phyloP scores from a whole-genome alignment of 2,888 invertebrate genomes.

The Diabrotica balteata region DNA sequence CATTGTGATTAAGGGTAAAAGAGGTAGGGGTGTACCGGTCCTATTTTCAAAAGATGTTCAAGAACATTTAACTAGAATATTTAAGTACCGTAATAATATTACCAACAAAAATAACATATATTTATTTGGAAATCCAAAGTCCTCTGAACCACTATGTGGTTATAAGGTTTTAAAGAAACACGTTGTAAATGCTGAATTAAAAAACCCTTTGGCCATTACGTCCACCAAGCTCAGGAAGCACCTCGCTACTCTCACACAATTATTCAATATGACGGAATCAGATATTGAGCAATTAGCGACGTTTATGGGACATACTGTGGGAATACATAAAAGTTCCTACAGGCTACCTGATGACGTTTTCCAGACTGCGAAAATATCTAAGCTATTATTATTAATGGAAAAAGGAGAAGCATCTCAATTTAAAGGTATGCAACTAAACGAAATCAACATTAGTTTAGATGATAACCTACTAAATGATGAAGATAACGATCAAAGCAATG shows the following conservation, averaged over 20 bases:
- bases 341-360: slow-evolving; percentile 22
- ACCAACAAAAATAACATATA: slow-evolving; percentile 28
- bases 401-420: too few species aligned
- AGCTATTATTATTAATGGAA: too few species aligned
- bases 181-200: slow-evolving; percentile 34
- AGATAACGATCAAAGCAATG: too few species aligned
- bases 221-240: slow-evolving; percentile 41
- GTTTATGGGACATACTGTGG: slow-evolving; percentile 42
- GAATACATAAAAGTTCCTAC: slow-evolving; percentile 36
- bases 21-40: slow-evolving; percentile 29
- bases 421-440: too few species aligned
- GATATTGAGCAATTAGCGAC: slow-evolving; percentile 41
- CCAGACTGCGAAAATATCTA: too few species aligned
- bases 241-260: slow-evolving; percentile 41
- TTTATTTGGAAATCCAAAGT: slow-evolving; percentile 33
- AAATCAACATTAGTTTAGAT: too few species aligned
- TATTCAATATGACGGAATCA: slow-evolving; percentile 39
- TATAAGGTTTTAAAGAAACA: slow-evolving; percentile 42
- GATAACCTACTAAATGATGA: too few species aligned
- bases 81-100: neutral
- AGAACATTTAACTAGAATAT: neutral
- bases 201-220: slow-evolving; percentile 35
- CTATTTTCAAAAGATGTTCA: slow-evolving; percentile 13
- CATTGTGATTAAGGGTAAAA: slow-evolving; percentile 29
- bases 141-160: slow-evolving; percentile 33